phyloP scores from a whole-genome alignment of 2,888 invertebrate genomes.

The Drosophila engyochracea region DNA sequence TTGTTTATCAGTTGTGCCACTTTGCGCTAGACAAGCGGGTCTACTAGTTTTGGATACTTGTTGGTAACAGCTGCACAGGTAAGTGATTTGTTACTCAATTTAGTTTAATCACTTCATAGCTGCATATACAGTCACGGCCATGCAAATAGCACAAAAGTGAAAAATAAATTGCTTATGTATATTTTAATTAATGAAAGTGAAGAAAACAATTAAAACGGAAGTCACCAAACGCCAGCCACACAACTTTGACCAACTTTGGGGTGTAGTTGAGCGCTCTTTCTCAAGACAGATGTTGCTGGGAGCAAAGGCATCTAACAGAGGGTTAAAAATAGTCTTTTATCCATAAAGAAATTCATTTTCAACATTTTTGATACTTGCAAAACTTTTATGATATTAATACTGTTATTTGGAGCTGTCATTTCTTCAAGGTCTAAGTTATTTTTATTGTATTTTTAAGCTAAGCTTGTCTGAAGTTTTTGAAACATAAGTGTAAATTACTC shows the following conservation, averaged over 20 bases:
- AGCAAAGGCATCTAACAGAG: not conserved
- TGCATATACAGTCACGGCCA: not conserved
- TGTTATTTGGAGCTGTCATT: not conserved
- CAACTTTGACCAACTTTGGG: not conserved
- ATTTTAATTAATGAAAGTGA: not conserved
- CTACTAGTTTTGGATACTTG: conserved; percentile 19
- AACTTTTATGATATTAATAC: not conserved
- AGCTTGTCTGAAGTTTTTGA: not conserved
- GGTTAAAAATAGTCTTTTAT: not conserved
- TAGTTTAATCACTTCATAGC: not conserved
- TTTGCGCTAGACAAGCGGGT: conserved; percentile 8
- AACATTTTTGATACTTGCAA: not conserved
- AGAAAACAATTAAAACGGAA: not conserved
- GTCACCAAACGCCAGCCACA: not conserved
- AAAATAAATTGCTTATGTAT: not conserved
- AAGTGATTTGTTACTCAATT: not conserved
- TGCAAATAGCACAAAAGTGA: not conserved
- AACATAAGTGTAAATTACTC: not conserved
- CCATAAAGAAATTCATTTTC: fast-evolving
- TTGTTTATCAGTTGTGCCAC: conserved; percentile 55
- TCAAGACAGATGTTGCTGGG: not conserved
- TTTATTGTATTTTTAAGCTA: not conserved
- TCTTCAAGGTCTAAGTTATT: not conserved
- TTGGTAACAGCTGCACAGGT: not conserved
- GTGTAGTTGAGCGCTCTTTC: not conserved